Base-by-base conservation (phyloP, 2,888 invertebrate genomes). In the Drosophila meridionalis region DNA sequence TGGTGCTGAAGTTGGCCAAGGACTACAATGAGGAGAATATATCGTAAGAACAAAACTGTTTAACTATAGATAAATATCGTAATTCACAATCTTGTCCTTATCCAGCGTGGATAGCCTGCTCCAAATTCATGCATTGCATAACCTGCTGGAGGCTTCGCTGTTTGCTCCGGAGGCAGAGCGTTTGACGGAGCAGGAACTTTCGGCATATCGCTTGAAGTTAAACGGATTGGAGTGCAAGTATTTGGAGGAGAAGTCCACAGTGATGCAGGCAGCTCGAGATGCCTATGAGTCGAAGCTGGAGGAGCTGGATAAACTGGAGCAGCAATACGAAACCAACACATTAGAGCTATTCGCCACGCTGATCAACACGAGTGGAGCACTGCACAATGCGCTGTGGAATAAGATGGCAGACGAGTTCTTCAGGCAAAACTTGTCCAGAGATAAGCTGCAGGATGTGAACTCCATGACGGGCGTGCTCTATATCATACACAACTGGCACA, bases 91-190 rank as follows among this genome's bases (percentile, higher is more conserved):
- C 7, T 48, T 53, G 11, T 55, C 9, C 57, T 69, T 73, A 11
- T 20, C 20, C 63, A 92, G 92, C 55, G 94, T 96, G 26, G 96
- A 97, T 90, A 95, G 95, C 57, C 93, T 96, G 48, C 93, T 95
- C 78, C 94, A 95, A 85, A 94, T 96, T 32, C 97, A 97, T 90
- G 94, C 96, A 0, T 92, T 96, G 68, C 94, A 95, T 83, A 96
- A 96, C 92, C 93, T 96, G 56, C 93, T 94, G 4, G 94, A 95
- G 69, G 90, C 91, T 69, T 90, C 94, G 7, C 57, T 69, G 4
- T 34, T 75, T 14, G 65, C 82, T n/a, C 52, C 72, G 0, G 8
- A 32, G 2, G 1, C 14, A 0, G 32, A 69, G 1, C 48, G 67
- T 9, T 8, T 74, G 7, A 3, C 53, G 0, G 55, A 74, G 0